These are phyloP conservation scores for Trypoxylon attenuatum DNA, from an alignment of 2,888 invertebrate species.

Conservation along the genomic window DNA sequence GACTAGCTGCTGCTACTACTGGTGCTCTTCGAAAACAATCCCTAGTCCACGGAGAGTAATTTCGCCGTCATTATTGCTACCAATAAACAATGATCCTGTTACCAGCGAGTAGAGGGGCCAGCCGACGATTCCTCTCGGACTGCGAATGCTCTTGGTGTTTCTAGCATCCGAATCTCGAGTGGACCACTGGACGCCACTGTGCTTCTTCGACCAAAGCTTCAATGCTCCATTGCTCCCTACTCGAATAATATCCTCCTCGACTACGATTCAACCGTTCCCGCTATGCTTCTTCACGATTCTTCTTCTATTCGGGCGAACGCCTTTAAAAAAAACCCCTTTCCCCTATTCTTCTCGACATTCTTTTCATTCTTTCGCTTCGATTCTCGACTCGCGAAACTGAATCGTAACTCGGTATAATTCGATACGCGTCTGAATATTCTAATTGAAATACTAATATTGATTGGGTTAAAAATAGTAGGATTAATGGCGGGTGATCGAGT, in stretches of 20 bases:
- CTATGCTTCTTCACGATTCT: neutral
- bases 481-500: too few species aligned
- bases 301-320: neutral
- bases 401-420: too few species aligned
- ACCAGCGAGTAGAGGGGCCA: constrained; percentile 4
- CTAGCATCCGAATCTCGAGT: constrained; percentile 9
- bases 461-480: too few species aligned
- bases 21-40: constrained; percentile 27
- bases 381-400: too few species aligned
- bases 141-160: too few species aligned
- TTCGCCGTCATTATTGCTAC: constrained; percentile 32
- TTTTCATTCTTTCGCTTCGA: too few species aligned
- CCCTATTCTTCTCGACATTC: too few species aligned
- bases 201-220: neutral
- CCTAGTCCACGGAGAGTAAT: constrained; percentile 28
- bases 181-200: too few species aligned
- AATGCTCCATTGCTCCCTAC: neutral
- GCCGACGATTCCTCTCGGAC: constrained; percentile 16
- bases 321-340: too few species aligned
- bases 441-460: too few species aligned
- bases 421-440: too few species aligned
- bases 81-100: constrained; percentile 38
- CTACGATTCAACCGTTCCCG: neutral
- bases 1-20: too few species aligned
- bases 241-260: neutral